Evolutionary conservation across 2,113 vertebrate genomes (phyloP).

Genomic region (Pantherophis guttatus): DNA sequence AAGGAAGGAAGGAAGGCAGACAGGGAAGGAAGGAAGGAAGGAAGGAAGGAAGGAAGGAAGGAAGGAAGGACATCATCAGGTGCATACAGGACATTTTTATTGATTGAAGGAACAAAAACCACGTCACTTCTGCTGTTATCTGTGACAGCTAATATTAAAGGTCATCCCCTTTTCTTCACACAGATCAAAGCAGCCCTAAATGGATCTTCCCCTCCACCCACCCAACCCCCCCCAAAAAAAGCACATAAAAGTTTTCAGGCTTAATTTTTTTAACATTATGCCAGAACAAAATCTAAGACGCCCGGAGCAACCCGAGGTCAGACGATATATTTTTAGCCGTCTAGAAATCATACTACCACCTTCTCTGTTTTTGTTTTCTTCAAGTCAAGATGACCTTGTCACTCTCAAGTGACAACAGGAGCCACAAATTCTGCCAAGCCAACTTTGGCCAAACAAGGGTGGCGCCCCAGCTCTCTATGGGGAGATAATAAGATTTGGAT

Average conservation of each 20-base stretch:
- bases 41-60: too few species aligned
- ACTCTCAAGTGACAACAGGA: not conserved
- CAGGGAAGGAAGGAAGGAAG: too few species aligned
- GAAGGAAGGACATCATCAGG: not conserved
- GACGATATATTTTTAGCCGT: not conserved
- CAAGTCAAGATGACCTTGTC: not conserved
- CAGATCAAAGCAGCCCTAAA: constrained; percentile 15
- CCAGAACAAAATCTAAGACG: not conserved
- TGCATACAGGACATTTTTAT: constrained; percentile 35
- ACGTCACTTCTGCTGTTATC: constrained; percentile 39
- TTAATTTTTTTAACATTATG: constrained; percentile 9
- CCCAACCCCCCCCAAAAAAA: too few species aligned
- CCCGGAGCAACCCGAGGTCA: not conserved
- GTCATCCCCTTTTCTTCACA: constrained; percentile 8
- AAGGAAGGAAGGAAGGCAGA: not conserved
- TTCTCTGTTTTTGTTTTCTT: not conserved
- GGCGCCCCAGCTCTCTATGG: too few species aligned
- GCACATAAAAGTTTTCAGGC: not conserved
- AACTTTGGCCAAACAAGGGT: not conserved
- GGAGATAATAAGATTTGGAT: not conserved
- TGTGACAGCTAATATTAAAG: constrained; percentile 54
- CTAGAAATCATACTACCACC: not conserved
- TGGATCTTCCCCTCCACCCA: too few species aligned
- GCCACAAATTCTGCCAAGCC: not conserved
- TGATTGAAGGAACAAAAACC: constrained; percentile 24